Evolutionary conservation across 1,140 invertebrate genomes (phyloP).

Genomic region (Lepidostoma basale): DNA sequence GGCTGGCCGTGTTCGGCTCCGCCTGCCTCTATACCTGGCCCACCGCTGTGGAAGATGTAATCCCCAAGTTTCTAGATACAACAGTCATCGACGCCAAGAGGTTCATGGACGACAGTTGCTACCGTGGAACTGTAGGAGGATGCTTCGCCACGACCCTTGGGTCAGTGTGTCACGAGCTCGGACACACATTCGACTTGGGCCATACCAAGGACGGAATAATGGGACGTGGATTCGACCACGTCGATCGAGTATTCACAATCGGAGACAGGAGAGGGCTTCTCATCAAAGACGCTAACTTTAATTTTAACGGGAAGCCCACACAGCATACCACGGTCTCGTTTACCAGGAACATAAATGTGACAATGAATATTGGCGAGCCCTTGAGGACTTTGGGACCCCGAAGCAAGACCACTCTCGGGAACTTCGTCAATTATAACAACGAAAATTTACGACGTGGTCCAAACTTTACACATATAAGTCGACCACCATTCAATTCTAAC

Average conservation of each 20-base stretch:
- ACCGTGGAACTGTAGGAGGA: conserved; percentile 82
- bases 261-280: conserved; percentile 56
- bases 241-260: conserved; percentile 75
- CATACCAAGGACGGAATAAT: conserved; percentile 91
- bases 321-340: conserved; percentile 57
- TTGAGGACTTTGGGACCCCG: conserved; percentile 56
- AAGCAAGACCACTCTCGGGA: conserved; percentile 61
- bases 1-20: conserved; percentile 88
- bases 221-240: conserved; percentile 92
- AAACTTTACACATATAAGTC: conserved; percentile 59
- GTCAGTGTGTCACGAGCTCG: conserved; percentile 92
- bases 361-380: conserved; percentile 59
- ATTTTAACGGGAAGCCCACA: conserved; percentile 57
- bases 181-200: conserved; percentile 93
- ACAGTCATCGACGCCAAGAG: conserved; percentile 69
- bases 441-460: conserved; percentile 59
- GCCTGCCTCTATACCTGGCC: conserved; percentile 93
- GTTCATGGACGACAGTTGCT: conserved; percentile 89
- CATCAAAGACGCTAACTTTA: conserved; percentile 59
- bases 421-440: conserved; percentile 58
- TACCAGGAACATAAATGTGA: conserved; percentile 59
- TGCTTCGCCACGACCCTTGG: conserved; percentile 92
- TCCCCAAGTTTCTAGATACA: conserved; percentile 62
- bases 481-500: conserved; percentile 57
- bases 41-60: conserved; percentile 70